A percentile compares a stretch with the other conserved stretches of the same genome.
These are phyloP conservation scores for Chiloscyllium punctatum DNA, from an alignment of 2,797 vertebrate genomes.

Conservation along the genomic window DNA sequence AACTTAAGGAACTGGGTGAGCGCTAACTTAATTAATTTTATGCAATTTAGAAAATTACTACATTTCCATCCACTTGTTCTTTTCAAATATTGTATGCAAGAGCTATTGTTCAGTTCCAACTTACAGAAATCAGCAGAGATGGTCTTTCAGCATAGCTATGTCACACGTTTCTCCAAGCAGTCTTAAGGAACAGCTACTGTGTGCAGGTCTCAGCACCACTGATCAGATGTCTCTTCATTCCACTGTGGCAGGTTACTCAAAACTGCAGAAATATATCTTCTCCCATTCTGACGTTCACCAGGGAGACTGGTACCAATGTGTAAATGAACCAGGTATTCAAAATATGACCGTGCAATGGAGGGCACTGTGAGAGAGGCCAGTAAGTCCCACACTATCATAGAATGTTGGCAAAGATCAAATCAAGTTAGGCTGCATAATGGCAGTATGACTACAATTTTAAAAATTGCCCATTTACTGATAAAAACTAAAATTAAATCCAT, in stretches of 20 bases:
- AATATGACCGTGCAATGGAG: background rate
- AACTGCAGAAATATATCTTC: background rate
- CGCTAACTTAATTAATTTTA: background rate
- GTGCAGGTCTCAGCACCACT: background rate
- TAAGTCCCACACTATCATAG: background rate
- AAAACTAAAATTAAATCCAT: background rate
- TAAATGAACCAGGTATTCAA: background rate
- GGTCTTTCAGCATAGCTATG: background rate
- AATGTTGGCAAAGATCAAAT: background rate
- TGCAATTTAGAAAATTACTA: background rate
- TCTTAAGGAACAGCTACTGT: background rate
- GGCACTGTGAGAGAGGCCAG: background rate
- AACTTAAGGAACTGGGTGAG: background rate
- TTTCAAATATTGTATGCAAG: background rate
- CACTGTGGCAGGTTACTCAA: background rate
- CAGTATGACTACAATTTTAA: background rate
- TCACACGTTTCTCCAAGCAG: background rate
- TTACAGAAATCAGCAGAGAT: background rate
- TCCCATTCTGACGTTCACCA: background rate
- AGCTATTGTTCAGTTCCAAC: background rate
- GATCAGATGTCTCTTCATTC: background rate
- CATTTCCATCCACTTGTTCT: background rate
- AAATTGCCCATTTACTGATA: background rate
- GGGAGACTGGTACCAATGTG: too few relatives aligned
- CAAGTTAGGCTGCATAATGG: background rate